Percentiles rank a stretch among this genome's conserved stretches.
These are phyloP conservation scores for Semaprochilodus insignis DNA, from an alignment of 2,797 vertebrate species.

Conservation along the genomic window DNA sequence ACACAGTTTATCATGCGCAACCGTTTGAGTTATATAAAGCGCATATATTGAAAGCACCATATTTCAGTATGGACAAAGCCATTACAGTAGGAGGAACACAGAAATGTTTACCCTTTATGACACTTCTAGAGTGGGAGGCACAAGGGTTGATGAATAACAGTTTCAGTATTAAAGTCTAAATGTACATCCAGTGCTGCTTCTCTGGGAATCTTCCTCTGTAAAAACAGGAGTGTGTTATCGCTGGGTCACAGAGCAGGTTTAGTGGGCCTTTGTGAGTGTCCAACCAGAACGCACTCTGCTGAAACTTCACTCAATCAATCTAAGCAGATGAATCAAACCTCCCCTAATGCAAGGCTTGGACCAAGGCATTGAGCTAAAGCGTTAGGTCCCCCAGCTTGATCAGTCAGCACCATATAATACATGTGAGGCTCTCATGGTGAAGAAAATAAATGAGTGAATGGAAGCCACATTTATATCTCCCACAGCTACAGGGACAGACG, in stretches of 20 bases:
- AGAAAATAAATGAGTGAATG: background rate
- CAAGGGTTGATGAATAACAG: background rate
- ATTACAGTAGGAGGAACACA: background rate
- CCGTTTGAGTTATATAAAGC: background rate
- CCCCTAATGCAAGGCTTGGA: background rate
- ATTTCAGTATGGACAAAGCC: background rate
- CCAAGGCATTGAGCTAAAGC: background rate
- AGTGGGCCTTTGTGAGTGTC: background rate
- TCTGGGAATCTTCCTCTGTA: background rate
- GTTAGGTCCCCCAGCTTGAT: background rate
- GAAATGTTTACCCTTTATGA: background rate
- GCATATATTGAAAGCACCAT: background rate
- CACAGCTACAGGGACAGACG: background rate
- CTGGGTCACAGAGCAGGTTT: background rate
- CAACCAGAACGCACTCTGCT: background rate
- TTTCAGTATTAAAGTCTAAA: background rate
- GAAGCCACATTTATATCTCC: background rate
- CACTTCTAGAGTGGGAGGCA: background rate
- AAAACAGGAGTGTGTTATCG: slow-evolving; percentile 9
- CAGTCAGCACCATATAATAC: background rate
- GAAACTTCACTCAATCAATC: background rate
- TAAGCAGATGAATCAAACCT: background rate
- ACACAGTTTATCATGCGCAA: background rate
- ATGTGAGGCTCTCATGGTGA: background rate
- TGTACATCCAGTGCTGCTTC: background rate